Evolutionary conservation across 2,113 vertebrate genomes (phyloP), one percentile per base, ranked within the genome.

Genomic region (Planiliza haematocheilus): DNA sequence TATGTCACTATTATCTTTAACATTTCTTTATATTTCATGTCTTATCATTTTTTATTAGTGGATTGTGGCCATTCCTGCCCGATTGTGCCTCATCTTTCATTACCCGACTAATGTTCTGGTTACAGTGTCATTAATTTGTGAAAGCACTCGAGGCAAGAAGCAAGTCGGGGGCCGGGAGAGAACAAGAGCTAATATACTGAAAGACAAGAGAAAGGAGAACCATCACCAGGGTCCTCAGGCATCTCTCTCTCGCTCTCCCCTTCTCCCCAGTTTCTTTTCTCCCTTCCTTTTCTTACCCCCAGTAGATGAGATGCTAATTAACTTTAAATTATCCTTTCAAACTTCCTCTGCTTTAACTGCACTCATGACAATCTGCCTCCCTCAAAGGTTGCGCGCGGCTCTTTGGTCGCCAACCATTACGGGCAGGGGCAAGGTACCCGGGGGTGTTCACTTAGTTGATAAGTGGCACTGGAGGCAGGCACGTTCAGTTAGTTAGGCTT

Each of bases 51-150:
- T 80, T 74, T 77, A 73, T 81, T 76, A 58, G 62, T 63, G 48
- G 51, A 60, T 81, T 85, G 70, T 77, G 64, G 73, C 71, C 34
- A 56, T 48, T 18, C 72, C 52, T 68, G 76, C 68, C 72, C 66
- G 4, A 61, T 64, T 85, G 77, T 76, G 59, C 70, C 61, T 38
- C 18, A 21, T 86, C 76, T 88, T 88, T 89, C 83, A 91, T 89
- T 89, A 89, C 79, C 61, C 30, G 17, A 68, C 78, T 88, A 89
- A 91, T 89, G 83, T 87, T 88, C 86, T 86, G 71, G 81, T 77
- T 86, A 83, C 86, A 84, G 46, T 84, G 83, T 84, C 89, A 88
- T 90, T 92, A 81, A 90, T 90, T 91, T 87, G 69, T 46, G 57
- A 81, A 88, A 69, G 61, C 77, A 80, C 84, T 86, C 21, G 2